Evolutionary conservation across 2,888 invertebrate species (phyloP), one percentile per base, ranked within the genome.

Genomic region (Alitta virens): DNA sequence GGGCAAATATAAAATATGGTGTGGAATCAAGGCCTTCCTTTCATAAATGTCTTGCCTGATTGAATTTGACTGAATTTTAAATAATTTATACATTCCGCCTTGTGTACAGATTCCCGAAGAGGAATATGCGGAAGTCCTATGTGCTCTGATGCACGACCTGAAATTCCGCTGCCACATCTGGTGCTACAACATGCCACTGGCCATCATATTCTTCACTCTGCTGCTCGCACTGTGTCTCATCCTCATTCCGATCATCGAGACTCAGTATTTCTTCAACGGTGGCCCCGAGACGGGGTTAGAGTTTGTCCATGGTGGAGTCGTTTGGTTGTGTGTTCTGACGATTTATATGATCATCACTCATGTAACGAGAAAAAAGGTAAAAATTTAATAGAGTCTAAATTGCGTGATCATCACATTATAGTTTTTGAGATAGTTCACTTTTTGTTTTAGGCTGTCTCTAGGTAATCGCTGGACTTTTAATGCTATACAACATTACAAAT

Each of bases 181-280:
- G 63, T 69, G 68, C 63, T 69, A 69, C 68, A 69, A 69, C 61
- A 65, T 67, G n/a, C 69, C 69, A 3, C 62, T 58, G 27, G 68
- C 69, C 18, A 53, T 68, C n/a, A 55, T 67, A 5, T 56, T 65
- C 61, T 69, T 69, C 58, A 61, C 62, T 38, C 43, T 65, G 12
- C 61, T 69, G 18, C 65, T 69, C 46, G 63, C 46, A 23, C 56
- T 64, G 33, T 67, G 68, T 52, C 62, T 69, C 12, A 33, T 60
- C 50, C 24, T 68, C 40, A 64, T 66, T 14, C 69, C 69, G 16
- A 21, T 68, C 26, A 38, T 68, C 14, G 69, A 69, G 59, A 61
- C 60, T 24, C 56, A 62, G 26, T 57, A 62, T 25, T 38, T 61
- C 54, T 60, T 51, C 40, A 21, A 26, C 21, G 46, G 57, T 16